A percentile compares a stretch with the other conserved stretches of the same genome.
Conservation (phyloP, 2,888 invertebrate genomes). For the Drosophila parthenogenetica region DNA sequence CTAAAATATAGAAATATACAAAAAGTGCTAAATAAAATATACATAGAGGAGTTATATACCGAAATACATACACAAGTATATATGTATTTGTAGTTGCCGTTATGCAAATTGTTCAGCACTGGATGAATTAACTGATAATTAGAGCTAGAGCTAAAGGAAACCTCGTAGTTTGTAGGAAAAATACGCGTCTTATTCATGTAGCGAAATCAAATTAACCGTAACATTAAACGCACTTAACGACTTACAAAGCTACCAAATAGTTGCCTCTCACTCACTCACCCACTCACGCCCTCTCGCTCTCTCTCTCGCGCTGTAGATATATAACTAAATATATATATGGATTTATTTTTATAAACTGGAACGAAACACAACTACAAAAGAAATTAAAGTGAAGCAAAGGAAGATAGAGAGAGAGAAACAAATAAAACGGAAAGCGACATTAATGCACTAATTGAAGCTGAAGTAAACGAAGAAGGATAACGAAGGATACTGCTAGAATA, state of each 20-base stretch:
- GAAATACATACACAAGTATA: constrained; percentile 38
- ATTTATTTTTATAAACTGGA: constrained; percentile 74
- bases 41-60: constrained; percentile 50
- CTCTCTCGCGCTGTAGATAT: constrained; percentile 38
- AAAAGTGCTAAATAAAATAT: constrained; percentile 50
- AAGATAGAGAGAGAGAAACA: not conserved
- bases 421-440: constrained; percentile 14
- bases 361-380: constrained; percentile 45
- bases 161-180: constrained; percentile 75
- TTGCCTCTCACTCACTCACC: constrained; percentile 63
- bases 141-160: constrained; percentile 68
- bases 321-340: constrained; percentile 65
- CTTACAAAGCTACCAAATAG: constrained; percentile 76
- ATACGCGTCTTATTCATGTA: constrained; percentile 52
- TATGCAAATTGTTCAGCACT: constrained; percentile 62
- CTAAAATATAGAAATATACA: constrained; percentile 27
- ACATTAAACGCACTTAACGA: constrained; percentile 68
- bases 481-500: constrained; percentile 46
- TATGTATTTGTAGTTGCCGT: constrained; percentile 63
- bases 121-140: constrained; percentile 48
- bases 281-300: no score
- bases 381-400: not conserved
- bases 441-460: constrained; percentile 63
- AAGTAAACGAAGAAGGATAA: constrained; percentile 28
- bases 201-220: constrained; percentile 46